Evolutionary conservation across 2,888 invertebrate species (phyloP), one percentile per base, ranked within the genome.

Genomic region (Nomada fucata): DNA sequence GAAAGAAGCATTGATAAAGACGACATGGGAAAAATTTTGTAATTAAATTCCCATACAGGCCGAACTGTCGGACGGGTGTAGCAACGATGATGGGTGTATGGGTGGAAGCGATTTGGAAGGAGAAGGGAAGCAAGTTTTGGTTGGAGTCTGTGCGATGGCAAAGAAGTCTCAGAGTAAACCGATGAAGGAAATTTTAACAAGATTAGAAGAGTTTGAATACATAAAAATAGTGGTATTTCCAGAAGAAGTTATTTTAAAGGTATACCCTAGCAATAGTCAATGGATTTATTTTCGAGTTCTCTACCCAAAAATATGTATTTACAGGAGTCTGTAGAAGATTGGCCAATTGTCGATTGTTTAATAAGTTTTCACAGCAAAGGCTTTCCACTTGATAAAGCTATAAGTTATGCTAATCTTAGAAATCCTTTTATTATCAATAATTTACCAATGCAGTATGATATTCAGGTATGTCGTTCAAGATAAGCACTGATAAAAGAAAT

Each of bases 121-220:
- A 65, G 94, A 94, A 93, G 97, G 97, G 91, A 98, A 98, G 94
- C 98, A 98, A 92, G 98, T 99, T 90, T 96, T 98, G 93, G 98
- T 99, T 90, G 99, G 99, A 84, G 97, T 99, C 80, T 99, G 99
- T 95, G 99, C 99, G 88, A 99, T 99, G 99, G 97, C 98, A 92
- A 99, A 99, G 94, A 99, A 99, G 94, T 98, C 99, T 53, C 98
- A 98, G 93, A 99, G 99, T 86, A 99, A 99, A 94, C 99, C 99
- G 18, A 99, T 99, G 99, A 97, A 97, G 93, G 99, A 99, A 94
- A 99, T 99, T 90, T 96, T 99, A 77, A 98, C 97, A 1, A 95
- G 99, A 53, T 96, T 99, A 78, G 97, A 98, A 91, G 99, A 99
- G 94, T 99, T 99, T 94, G 98, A 99, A 94, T 98, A 98, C 94